Conservation (phyloP, 2,888 invertebrate genomes). For the Synanthedon vespiformis region DNA sequence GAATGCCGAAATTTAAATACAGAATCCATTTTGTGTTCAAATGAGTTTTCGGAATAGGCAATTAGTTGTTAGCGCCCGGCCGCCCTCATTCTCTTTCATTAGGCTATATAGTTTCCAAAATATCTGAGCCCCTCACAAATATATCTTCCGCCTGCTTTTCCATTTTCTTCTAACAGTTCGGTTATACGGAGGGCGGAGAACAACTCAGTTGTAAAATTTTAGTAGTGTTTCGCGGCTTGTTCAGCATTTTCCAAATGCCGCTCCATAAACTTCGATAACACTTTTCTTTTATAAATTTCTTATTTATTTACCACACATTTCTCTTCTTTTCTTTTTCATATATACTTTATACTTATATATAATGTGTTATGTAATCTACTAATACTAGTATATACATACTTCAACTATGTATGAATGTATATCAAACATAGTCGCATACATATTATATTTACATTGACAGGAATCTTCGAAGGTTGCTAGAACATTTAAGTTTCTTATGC, state of each 20-base stretch:
- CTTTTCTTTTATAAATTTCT: constrained; percentile 8
- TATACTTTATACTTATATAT: no score
- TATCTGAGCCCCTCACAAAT: constrained; percentile 64
- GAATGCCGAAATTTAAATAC: constrained; percentile 69
- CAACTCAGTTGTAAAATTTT: constrained; percentile 55
- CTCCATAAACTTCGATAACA: constrained; percentile 4
- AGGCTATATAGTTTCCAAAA: constrained; percentile 69
- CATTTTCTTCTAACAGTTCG: constrained; percentile 56
- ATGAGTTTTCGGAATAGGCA: constrained; percentile 71
- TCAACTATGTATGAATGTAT: no score
- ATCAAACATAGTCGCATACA: no score
- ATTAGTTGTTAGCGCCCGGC: constrained; percentile 70
- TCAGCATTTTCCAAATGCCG: constrained; percentile 14
- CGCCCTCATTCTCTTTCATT: constrained; percentile 69
- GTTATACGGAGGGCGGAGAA: constrained; percentile 38
- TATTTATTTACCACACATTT: constrained; percentile 7
- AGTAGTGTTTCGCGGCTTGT: constrained; percentile 48
- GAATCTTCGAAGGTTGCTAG: no score
- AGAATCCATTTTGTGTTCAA: constrained; percentile 70
- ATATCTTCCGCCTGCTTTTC: constrained; percentile 61
- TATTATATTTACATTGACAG: no score
- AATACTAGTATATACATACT: no score
- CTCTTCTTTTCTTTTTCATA: background rate
- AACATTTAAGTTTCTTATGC: no score
- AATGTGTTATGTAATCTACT: no score